These are phyloP conservation scores for Mobula birostris DNA, from an alignment of 2,113 vertebrate species.

Conservation along the genomic window DNA sequence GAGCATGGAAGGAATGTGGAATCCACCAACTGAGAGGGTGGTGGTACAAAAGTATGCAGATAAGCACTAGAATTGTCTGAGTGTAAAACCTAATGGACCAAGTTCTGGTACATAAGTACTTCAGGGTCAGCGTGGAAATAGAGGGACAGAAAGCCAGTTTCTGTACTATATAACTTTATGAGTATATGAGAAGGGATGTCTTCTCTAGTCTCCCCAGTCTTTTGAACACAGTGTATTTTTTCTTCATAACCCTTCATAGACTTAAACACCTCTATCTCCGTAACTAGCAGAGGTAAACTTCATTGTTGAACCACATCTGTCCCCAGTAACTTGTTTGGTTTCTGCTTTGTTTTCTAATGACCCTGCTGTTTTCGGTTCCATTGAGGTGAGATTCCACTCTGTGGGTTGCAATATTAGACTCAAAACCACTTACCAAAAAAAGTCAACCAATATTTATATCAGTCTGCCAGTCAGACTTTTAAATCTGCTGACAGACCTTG, in stretches of 20 bases:
- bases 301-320: no score
- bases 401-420: neutral
- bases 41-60: no score
- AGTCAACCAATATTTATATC: neutral
- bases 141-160: no score
- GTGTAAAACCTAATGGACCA: no score
- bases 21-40: no score
- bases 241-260: no score
- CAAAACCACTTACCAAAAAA: neutral
- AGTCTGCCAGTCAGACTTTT: neutral
- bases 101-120: no score
- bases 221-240: neutral
- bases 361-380: neutral
- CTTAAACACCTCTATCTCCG: neutral
- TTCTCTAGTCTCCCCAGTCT: neutral
- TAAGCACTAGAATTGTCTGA: no score
- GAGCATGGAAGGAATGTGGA: no score
- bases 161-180: no score
- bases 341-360: neutral
- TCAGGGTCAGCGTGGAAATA: no score
- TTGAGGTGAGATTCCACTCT: neutral
- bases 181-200: neutral
- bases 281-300: neutral
- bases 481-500: neutral
- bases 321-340: neutral